Base-by-base conservation (phyloP, 2,888 invertebrate genomes). In the Amblyteles armatorius region DNA sequence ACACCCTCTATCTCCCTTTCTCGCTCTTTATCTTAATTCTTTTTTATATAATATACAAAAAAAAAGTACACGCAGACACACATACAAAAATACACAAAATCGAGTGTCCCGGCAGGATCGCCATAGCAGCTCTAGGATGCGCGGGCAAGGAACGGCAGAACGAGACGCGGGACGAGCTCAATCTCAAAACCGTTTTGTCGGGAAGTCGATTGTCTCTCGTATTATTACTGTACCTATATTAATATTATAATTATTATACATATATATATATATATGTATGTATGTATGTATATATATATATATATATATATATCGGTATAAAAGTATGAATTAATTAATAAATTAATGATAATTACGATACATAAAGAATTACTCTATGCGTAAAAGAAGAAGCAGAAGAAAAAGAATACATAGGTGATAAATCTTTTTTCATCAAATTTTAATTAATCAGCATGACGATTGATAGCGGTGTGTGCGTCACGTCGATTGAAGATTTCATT, bases 391-490 rank as follows among this genome's bases (percentile, higher is more conserved):
- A 63, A 60, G 71, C 48, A 65, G 36, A 78, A 57, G 67, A 52
- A 81, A 63, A 77, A 65, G 72, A 82, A 79, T 67, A 72, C 67
- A 77, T 50, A 65, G 81, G 76, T 74, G 85, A 86, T 85, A 87
- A 79, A 88, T 89, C 88, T 83, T 85, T 86, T 89, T 88, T 87
- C 87, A 88, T 88, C 82, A 86, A 88, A 87, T 91, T 90, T 90
- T 82, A 81, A 88, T 86, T 36, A 80, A 26, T 57, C 26, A 72
- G 40, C 67, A 52, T 26, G 67, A 67, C 69, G 44, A 65, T 84
- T 71, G 60, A 80, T 77, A 22, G 57, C 26, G 26, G 22, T 57
- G 57, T 72, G 40, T 80, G 71, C 63, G 65, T 80, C 63, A 65
- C 68, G 84, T 57, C 60, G 67, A 29, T 80, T 52, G 68, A 65